These are phyloP conservation scores for Drosophila nigromelanica DNA, from an alignment of 1,140 invertebrate genomes.

Conservation along the genomic window DNA sequence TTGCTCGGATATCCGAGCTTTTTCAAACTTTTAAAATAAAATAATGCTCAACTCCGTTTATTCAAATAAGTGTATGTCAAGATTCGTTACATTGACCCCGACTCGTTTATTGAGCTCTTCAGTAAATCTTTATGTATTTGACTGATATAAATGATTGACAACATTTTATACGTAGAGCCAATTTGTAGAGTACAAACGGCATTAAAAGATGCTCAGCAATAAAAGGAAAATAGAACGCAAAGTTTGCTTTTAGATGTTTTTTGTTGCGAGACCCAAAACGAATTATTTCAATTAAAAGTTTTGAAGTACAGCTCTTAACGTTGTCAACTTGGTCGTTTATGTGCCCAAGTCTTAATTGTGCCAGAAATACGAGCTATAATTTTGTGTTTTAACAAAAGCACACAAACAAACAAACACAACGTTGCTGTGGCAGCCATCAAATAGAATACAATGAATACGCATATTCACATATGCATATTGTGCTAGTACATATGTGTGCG, in stretches of 20 bases:
- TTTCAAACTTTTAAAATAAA: neutral
- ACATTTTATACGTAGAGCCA: constrained; percentile 5
- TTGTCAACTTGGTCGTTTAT: constrained; percentile 75
- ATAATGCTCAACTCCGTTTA: neutral
- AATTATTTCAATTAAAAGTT: constrained; percentile 82
- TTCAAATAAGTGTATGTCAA: no score
- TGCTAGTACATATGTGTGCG: neutral
- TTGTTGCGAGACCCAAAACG: constrained; percentile 53
- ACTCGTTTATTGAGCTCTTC: neutral
- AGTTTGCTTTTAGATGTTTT: constrained; percentile 31
- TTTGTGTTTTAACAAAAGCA: constrained; percentile 43
- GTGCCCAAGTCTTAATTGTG: constrained; percentile 78
- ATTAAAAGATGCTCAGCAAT: constrained; percentile 4
- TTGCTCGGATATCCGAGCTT: neutral
- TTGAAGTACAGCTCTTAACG: constrained; percentile 69
- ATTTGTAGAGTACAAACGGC: constrained; percentile 13
- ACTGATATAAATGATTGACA: constrained; percentile 10
- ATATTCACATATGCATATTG: no score
- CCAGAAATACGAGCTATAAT: constrained; percentile 68
- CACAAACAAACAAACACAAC: constrained; percentile 10
- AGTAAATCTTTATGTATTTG: neutral
- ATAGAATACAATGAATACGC: constrained; percentile 26
- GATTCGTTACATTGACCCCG: neutral
- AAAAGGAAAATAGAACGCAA: constrained; percentile 36
- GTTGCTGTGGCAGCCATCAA: constrained; percentile 30